A percentile compares a stretch with the other conserved stretches of the same genome.
phyloP scores from a whole-genome alignment of 64 coral and sea anemone genomes.

The Orbicella faveolata region DNA sequence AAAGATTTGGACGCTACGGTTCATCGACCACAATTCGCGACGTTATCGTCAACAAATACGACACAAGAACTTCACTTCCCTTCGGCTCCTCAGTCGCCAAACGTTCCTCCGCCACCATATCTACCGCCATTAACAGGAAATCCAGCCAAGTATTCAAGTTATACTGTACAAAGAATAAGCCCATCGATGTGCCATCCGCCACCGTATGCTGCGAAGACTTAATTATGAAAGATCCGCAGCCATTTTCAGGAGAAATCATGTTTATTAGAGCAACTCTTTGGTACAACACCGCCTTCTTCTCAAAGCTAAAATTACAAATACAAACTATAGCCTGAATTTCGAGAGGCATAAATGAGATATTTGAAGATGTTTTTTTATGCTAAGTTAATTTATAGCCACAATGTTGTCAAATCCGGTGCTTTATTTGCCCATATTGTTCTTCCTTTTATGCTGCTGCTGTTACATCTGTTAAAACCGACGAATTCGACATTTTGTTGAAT shows the following conservation, averaged over 20 bases:
- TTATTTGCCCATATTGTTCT: constrained; percentile 2
- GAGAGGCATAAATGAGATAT: neutral
- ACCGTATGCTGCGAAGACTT: neutral
- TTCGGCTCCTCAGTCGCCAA: neutral
- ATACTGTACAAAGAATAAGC: constrained; percentile 16
- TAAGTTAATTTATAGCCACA: neutral
- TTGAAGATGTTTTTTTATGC: neutral
- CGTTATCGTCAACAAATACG: constrained; percentile 18
- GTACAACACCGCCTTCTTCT: constrained; percentile 4
- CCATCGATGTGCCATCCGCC: neutral
- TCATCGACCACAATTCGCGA: constrained; percentile 20
- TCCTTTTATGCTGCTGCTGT: neutral
- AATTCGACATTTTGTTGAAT: neutral
- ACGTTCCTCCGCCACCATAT: constrained; percentile 6
- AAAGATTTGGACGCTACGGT: neutral
- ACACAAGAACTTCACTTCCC: constrained; percentile 40
- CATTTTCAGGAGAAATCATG: constrained; percentile 8
- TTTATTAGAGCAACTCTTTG: neutral
- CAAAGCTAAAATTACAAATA: neutral
- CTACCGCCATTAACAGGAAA: constrained; percentile 12
- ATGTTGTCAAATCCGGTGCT: neutral
- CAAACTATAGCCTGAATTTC: neutral
- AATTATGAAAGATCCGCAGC: neutral
- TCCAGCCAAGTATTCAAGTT: constrained; percentile 40
- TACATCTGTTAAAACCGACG: neutral